phyloP scores from a whole-genome alignment of 2,888 invertebrate genomes.

The Drymonia ruficornis region DNA sequence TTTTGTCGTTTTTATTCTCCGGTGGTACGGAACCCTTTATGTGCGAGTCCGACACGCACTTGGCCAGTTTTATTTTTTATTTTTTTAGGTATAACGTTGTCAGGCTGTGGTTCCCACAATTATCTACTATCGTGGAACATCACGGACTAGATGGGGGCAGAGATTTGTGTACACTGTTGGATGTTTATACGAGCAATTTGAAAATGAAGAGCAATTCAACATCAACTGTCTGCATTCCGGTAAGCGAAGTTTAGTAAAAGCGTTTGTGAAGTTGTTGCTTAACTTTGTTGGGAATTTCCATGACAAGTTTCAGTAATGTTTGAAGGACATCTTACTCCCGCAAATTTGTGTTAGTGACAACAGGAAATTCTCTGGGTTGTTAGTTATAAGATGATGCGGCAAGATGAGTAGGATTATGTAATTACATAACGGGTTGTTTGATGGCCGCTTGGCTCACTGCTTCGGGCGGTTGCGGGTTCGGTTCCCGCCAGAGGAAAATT shows the following conservation, averaged over 20 bases:
- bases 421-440: too few species aligned
- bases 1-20: too few species aligned
- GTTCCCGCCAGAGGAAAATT: too few species aligned
- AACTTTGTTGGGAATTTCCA: background rate
- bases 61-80: too few species aligned
- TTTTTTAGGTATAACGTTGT: slow-evolving; percentile 53
- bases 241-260: slow-evolving; percentile 29
- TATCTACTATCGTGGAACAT: slow-evolving; percentile 60
- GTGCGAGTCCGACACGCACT: too few species aligned
- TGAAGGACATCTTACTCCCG: background rate
- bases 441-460: too few species aligned
- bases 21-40: too few species aligned
- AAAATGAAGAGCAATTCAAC: slow-evolving; percentile 26
- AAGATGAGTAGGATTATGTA: too few species aligned
- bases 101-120: slow-evolving; percentile 62
- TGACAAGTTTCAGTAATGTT: background rate
- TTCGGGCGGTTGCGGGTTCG: too few species aligned
- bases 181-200: slow-evolving; percentile 46
- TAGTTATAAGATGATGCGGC: too few species aligned
- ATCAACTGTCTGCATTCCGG: slow-evolving; percentile 49
- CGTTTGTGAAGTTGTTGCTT: background rate
- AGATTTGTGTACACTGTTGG: slow-evolving; percentile 54
- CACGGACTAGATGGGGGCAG: slow-evolving; percentile 35
- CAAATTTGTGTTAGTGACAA: background rate
- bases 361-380: too few species aligned